Evolutionary conservation across 2,113 vertebrate species (phyloP), one percentile per base, ranked within the genome.

Genomic region (Siniperca chuatsi): DNA sequence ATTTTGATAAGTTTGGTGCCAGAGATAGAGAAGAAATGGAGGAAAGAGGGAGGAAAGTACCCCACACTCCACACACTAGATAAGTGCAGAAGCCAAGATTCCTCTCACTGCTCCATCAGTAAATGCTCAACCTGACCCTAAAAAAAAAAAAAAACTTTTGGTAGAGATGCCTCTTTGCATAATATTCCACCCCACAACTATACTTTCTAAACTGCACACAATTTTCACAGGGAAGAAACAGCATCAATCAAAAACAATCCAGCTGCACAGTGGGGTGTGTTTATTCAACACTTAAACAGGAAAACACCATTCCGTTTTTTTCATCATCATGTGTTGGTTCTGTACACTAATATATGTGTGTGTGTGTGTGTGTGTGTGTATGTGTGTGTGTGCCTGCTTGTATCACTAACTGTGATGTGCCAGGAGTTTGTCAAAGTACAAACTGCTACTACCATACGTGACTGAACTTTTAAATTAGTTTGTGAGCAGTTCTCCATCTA

Each of bases 1-100:
- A 95, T 94, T 95, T 94, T 94, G 95, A 96, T 96, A 95, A 95
- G 94, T 96, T 96, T 93, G 88, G 93, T 95, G 93, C 92, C 93
- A 94, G 94, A 95, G 95, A 96, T 96, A 95, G 93, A 95, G 93
- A 73, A 94, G 90, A 94, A 95, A 96, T 93, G 88, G 90, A 95
- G 93, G 90, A 86, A 89, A 91, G 90, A 85, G 88, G 92, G 92
- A 94, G 94, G 93, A 94, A 93, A 92, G 87, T 90, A 92, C 87
- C 94, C 92, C 83, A 86, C 88, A 89, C 91, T 92, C 94, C 81
- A 89, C 87, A 87, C 83, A 87, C 87, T 91, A 95, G 95, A 96
- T 95, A 96, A 95, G 91, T 94, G 92, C 88, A 92, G 82, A 89
- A 93, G 91, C 93, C 92, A 94, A 94, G 93, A 96, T 95, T 95